phyloP scores from a whole-genome alignment of 2,797 vertebrate species.

The Rhodeus uyekii region DNA sequence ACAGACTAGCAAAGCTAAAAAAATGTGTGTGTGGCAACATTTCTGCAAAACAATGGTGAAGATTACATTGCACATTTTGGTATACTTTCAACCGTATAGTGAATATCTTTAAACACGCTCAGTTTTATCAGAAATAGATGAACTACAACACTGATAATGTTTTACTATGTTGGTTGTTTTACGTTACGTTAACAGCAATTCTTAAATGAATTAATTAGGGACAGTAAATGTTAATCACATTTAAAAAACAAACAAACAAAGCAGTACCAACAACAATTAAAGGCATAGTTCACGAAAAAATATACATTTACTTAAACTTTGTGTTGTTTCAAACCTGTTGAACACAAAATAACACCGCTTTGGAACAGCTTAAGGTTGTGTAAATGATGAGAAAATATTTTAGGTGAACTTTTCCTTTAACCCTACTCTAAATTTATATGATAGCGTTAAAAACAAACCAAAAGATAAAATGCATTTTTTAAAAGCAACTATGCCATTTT shows the following conservation, averaged over 20 bases:
- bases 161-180: neutral
- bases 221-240: too few relatives aligned
- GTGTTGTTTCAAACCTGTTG: too few relatives aligned
- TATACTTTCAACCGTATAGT: neutral
- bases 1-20: neutral
- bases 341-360: too few relatives aligned
- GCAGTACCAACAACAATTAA: too few relatives aligned
- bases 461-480: neutral
- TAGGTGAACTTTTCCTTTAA: too few relatives aligned
- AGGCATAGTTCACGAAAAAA: too few relatives aligned
- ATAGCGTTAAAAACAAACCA: neutral
- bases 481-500: neutral
- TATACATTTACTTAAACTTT: too few relatives aligned
- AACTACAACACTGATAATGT: neutral
- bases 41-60: neutral
- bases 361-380: too few relatives aligned
- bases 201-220: neutral
- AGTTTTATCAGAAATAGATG: neutral
- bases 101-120: neutral
- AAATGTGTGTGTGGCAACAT: neutral
- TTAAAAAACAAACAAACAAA: too few relatives aligned
- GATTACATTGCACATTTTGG: neutral
- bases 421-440: neutral
- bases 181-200: neutral
- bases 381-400: too few relatives aligned